Evolutionary conservation across 2,888 invertebrate genomes (phyloP), one percentile per base, ranked within the genome.

Genomic region (Agonopterix arenella): DNA sequence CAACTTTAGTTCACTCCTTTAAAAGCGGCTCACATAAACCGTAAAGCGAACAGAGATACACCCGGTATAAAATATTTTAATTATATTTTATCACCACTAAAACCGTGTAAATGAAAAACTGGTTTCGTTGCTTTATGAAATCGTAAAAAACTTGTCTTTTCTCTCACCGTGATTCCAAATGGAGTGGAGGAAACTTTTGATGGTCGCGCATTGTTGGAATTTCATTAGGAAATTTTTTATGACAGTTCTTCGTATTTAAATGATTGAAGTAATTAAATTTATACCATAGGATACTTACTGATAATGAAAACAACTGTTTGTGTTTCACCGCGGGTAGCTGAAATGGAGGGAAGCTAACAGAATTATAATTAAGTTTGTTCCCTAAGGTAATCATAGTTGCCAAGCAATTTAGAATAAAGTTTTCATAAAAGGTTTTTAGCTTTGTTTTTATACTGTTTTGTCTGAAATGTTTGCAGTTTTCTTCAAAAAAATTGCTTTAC

Each of bases 51-150:
- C 76, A 67, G 77, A 84, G 84, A 84, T 84, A 83, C 77, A 74
- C 66, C 63, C 66, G 66, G 79, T 81, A 83, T 85, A 86, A 88
- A 89, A 88, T 89, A 89, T 89, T 89, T 88, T 89, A 89, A 89
- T 89, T 89, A 89, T 88, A 86, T 86, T 89, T 89, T 88, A 89
- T 80, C 72, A 73, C 80, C 80, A 84, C 86, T 88, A 86, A 85
- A 86, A 76, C 77, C 71, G 84, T 88, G 86, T 88, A 88, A 89
- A 89, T 89, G 88, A 89, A 89, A 89, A 89, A 86, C 86, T 79
- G 84, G 80, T 82, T 79, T 72, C 73, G 71, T 68, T 76, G 76
- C 76, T 84, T 84, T 83, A 84, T 84, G 80, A 80, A 85, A 84
- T 81, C 86, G 81, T 88, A 86, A 89, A 84, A 85, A 86, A 85